These are phyloP conservation scores for Monomorium pharaonis DNA, from an alignment of 1,140 invertebrate genomes.

Conservation along the genomic window DNA sequence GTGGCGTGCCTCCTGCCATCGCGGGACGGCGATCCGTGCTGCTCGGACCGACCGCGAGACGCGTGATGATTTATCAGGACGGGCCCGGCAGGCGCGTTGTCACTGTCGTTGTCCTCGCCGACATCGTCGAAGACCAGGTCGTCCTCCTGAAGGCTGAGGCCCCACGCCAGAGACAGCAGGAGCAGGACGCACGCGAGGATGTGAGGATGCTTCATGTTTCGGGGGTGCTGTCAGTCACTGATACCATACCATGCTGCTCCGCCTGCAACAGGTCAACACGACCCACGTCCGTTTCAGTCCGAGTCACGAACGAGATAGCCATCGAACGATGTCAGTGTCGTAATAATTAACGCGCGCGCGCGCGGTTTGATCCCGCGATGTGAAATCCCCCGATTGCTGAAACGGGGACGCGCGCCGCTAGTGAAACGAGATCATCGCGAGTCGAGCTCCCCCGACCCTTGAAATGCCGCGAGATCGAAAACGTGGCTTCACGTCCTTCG, in stretches of 20 bases:
- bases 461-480: neutral
- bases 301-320: neutral
- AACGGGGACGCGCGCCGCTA: neutral
- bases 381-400: neutral
- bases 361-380: neutral
- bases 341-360: constrained; percentile 26
- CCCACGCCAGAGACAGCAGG: constrained; percentile 68
- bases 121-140: constrained; percentile 83
- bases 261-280: constrained; percentile 72
- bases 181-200: constrained; percentile 68
- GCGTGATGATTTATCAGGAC: constrained; percentile 46
- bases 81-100: constrained; percentile 13
- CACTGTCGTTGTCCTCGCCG: constrained; percentile 71
- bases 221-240: constrained; percentile 65
- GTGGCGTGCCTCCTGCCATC: constrained; percentile 59
- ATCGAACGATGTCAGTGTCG: constrained; percentile 26
- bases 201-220: constrained; percentile 78
- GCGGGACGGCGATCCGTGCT: constrained; percentile 5
- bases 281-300: neutral
- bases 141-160: constrained; percentile 78
- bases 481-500: neutral
- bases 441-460: neutral
- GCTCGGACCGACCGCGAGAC: constrained; percentile 29
- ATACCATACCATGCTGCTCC: constrained; percentile 81
- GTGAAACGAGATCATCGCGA: neutral